Evolutionary conservation across 2,888 invertebrate species (phyloP).

Genomic region (Dinocampus coccinellae): DNA sequence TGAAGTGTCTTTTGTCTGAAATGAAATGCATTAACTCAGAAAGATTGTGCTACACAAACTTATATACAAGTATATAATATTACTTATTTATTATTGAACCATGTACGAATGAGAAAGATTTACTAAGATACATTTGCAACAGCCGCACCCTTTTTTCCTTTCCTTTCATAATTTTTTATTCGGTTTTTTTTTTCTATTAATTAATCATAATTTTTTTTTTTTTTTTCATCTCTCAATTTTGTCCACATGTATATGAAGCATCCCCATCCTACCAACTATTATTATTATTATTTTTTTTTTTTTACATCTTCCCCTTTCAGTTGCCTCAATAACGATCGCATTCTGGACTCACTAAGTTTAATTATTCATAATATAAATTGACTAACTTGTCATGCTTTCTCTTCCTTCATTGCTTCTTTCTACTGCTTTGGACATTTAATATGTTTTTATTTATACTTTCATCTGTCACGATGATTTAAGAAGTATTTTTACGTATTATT

Average conservation of each 20-base stretch:
- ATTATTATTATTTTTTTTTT: too few relatives aligned
- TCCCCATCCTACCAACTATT: too few relatives aligned
- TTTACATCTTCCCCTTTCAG: neutral
- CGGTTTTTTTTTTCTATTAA: neutral
- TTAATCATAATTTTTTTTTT: neutral
- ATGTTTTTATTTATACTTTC: conserved; percentile 1
- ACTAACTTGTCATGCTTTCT: neutral
- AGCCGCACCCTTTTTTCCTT: conserved; percentile 23
- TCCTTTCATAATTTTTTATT: neutral
- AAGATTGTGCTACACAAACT: conserved; percentile 19
- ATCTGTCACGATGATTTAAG: conserved; percentile 25
- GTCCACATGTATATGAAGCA: neutral
- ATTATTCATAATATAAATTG: neutral
- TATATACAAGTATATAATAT: conserved; percentile 15
- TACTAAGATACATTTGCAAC: conserved; percentile 44
- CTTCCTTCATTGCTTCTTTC: conserved; percentile 5
- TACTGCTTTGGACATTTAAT: conserved; percentile 7
- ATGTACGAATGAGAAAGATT: conserved; percentile 42
- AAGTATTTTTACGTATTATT: conserved; percentile 17
- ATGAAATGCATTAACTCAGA: conserved; percentile 54
- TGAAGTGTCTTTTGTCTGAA: conserved; percentile 62
- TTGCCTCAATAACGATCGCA: conserved; percentile 12
- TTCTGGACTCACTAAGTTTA: neutral
- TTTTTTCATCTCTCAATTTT: neutral
- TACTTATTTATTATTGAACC: conserved; percentile 51